Conservation (phyloP, 2,113 vertebrate genomes). For the Colistium nudipinnis region DNA sequence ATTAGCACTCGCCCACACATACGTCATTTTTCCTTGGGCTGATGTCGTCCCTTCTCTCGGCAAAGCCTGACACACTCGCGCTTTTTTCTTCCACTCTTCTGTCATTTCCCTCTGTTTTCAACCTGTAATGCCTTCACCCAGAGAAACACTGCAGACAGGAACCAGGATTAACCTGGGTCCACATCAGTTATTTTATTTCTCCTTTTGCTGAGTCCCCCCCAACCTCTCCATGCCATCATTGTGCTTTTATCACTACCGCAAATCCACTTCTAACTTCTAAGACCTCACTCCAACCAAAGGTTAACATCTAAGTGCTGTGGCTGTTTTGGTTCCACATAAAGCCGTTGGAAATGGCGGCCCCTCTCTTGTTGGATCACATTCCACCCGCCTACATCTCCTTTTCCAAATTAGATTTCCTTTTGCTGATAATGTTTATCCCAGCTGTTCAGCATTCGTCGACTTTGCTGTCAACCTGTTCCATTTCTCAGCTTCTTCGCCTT, state of each 20-base stretch:
- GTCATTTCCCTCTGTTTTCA: neutral
- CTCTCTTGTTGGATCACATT: neutral
- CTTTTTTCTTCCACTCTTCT: conserved; percentile 6
- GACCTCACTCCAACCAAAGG: neutral
- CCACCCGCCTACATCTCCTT: neutral
- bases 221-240: fast-evolving
- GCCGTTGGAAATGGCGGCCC: neutral
- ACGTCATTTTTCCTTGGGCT: neutral
- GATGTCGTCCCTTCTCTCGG: neutral
- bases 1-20: conserved; percentile 11
- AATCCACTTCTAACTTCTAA: neutral
- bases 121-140: neutral
- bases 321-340: neutral
- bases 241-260: neutral
- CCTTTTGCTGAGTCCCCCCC: neutral
- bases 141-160: neutral
- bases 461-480: neutral
- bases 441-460: neutral
- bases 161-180: neutral
- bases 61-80: neutral
- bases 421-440: neutral
- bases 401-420: neutral
- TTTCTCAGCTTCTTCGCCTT: neutral
- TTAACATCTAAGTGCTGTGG: neutral
- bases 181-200: neutral